Evolutionary conservation across 2,888 invertebrate species (phyloP).

Genomic region (Drosophila testacea): DNA sequence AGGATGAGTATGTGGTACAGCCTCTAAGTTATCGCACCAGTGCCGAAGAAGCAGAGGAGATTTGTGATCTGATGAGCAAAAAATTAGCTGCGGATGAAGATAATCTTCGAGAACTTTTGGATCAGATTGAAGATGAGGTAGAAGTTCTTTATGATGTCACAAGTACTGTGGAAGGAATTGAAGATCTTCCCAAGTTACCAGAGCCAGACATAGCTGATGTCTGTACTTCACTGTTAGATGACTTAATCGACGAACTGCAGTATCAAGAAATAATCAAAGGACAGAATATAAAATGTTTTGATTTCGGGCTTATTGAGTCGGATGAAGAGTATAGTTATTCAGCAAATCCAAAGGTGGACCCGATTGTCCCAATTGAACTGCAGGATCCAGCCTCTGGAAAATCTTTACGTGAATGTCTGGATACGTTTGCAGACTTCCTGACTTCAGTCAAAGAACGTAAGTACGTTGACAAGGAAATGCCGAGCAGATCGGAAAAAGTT

Average conservation of each 20-base stretch:
- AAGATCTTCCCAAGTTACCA: conserved; percentile 12
- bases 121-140: conserved; percentile 70
- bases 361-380: conserved; percentile 36
- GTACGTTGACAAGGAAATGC: conserved; percentile 4
- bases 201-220: conserved; percentile 43
- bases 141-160: conserved; percentile 48
- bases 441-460: conserved; percentile 25
- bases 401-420: conserved; percentile 65
- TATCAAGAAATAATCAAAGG: conserved; percentile 27
- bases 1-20: conserved; percentile 2
- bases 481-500: conserved; percentile 52
- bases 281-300: conserved; percentile 49
- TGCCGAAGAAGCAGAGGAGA: conserved; percentile 40
- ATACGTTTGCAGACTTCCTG: conserved; percentile 58
- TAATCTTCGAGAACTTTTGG: conserved; percentile 60
- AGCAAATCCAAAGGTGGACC: conserved; percentile 34
- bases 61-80: conserved; percentile 35
- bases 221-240: conserved; percentile 51
- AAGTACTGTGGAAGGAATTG: conserved; percentile 32
- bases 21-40: conserved; percentile 25
- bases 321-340: conserved; percentile 71
- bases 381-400: conserved; percentile 59
- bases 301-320: conserved; percentile 67
- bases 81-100: conserved; percentile 66
- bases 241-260: conserved; percentile 55